These are phyloP conservation scores for Apodemus speciosus DNA, from an alignment of 2,113 vertebrate genomes.

Conservation along the genomic window DNA sequence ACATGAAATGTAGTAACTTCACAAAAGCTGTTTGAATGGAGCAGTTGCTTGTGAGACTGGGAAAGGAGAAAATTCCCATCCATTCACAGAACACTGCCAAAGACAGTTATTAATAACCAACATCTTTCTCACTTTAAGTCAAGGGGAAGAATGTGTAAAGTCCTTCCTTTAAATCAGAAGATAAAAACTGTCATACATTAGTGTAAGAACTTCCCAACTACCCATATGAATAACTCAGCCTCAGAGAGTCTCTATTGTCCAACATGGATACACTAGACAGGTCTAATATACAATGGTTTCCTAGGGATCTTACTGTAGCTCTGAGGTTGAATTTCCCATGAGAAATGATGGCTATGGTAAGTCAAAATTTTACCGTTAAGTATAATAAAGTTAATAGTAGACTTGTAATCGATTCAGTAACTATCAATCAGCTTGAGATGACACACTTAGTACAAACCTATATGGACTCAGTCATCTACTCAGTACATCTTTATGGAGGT, in stretches of 20 bases:
- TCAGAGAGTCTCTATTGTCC: conserved; percentile 43
- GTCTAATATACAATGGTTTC: conserved; percentile 40
- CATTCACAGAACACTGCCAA: conserved; percentile 47
- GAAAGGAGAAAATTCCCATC: conserved; percentile 55
- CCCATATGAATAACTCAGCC: conserved; percentile 10
- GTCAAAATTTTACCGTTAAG: conserved; percentile 44
- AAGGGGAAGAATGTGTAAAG: conserved; percentile 64
- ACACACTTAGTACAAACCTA: not conserved
- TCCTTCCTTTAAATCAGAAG: conserved; percentile 56
- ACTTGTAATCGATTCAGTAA: conserved; percentile 7
- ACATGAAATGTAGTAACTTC: conserved; percentile 41
- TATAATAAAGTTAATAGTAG: conserved; percentile 51
- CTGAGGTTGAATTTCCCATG: conserved; percentile 55
- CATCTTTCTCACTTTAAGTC: conserved; percentile 49
- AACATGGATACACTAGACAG: not conserved
- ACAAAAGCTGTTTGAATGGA: conserved; percentile 56
- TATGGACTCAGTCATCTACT: not conserved
- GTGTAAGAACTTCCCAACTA: conserved; percentile 49
- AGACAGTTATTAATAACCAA: conserved; percentile 40
- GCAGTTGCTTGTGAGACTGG: conserved; percentile 39
- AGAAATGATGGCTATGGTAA: conserved; percentile 46
- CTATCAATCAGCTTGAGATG: conserved; percentile 16
- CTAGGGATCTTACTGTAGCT: conserved; percentile 32
- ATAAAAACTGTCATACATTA: conserved; percentile 39
- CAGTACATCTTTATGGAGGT: not conserved